Conservation (phyloP, 2,888 invertebrate genomes). For the Nephrocerus scutellatus region DNA sequence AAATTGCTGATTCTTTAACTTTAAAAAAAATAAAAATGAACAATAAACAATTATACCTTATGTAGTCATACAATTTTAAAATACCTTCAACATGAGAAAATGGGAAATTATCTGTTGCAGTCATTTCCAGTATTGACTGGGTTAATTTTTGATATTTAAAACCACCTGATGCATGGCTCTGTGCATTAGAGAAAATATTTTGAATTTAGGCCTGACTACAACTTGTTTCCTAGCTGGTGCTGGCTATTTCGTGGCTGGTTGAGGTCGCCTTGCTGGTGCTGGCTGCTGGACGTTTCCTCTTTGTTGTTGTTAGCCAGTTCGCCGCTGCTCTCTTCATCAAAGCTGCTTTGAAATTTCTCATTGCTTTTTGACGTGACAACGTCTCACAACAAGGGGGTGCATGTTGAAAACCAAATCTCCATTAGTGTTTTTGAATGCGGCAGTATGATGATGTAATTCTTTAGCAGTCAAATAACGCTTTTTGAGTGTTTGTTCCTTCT, state of each 20-base stretch:
- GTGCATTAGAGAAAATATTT: not conserved
- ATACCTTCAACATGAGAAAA: conserved; percentile 3
- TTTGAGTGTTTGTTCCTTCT: too few species aligned
- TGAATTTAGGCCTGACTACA: conserved; percentile 1
- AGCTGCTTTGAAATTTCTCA: not conserved
- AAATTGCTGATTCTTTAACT: too few species aligned
- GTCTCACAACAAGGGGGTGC: too few species aligned
- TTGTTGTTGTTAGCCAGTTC: not conserved
- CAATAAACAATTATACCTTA: too few species aligned
- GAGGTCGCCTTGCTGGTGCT: not conserved
- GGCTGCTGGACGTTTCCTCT: conserved; percentile 3
- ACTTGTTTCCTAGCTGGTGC: not conserved
- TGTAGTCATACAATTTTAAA: too few species aligned
- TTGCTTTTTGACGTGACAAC: too few species aligned
- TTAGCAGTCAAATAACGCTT: too few species aligned
- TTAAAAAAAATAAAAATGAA: too few species aligned
- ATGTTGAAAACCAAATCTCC: conserved; percentile 1
- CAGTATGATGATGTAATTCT: too few species aligned
- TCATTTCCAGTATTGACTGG: conserved; percentile 3
- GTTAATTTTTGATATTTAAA: conserved; percentile 1
- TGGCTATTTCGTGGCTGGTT: conserved; percentile 1
- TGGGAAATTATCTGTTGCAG: conserved; percentile 1
- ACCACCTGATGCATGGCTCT: conserved; percentile 4
- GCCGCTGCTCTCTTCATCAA: conserved; percentile 1
- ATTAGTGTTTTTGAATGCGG: conserved; percentile 9